Conservation (phyloP, 2,888 invertebrate genomes). For the Gisinianus flammeolus region DNA sequence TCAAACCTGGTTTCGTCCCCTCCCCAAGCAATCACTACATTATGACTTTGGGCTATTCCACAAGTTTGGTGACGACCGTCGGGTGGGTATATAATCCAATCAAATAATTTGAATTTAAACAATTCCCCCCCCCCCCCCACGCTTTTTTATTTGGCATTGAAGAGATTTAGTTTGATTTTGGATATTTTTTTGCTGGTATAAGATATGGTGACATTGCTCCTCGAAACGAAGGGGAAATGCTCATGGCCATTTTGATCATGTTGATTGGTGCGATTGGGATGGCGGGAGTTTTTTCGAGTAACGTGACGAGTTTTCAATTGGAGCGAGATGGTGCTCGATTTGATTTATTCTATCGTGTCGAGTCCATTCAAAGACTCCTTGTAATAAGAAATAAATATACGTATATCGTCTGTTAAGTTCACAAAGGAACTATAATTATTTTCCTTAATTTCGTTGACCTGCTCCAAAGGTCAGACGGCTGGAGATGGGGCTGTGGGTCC, state of each 20-base stretch:
- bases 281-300: slow-evolving; percentile 48
- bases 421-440: too few species aligned
- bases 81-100: slow-evolving; percentile 42
- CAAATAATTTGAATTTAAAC: neutral
- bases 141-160: neutral
- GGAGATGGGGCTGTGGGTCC: too few species aligned
- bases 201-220: slow-evolving; percentile 52
- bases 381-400: slow-evolving; percentile 33
- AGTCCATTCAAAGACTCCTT: slow-evolving; percentile 44
- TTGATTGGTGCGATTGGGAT: slow-evolving; percentile 52
- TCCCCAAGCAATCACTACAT: slow-evolving; percentile 47
- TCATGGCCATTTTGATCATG: slow-evolving; percentile 50
- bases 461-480: too few species aligned
- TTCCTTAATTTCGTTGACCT: too few species aligned
- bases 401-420: too few species aligned
- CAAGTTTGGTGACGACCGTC: slow-evolving; percentile 53
- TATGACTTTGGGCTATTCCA: slow-evolving; percentile 44
- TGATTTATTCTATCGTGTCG: slow-evolving; percentile 52
- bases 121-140: too few species aligned
- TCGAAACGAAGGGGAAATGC: slow-evolving; percentile 46
- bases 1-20: slow-evolving; percentile 42
- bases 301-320: slow-evolving; percentile 50
- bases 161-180: neutral
- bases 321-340: slow-evolving; percentile 55
- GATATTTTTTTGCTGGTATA: slow-evolving; percentile 1